phyloP scores from a whole-genome alignment of 2,888 invertebrate species.

The Hirudinaria manillensis region DNA sequence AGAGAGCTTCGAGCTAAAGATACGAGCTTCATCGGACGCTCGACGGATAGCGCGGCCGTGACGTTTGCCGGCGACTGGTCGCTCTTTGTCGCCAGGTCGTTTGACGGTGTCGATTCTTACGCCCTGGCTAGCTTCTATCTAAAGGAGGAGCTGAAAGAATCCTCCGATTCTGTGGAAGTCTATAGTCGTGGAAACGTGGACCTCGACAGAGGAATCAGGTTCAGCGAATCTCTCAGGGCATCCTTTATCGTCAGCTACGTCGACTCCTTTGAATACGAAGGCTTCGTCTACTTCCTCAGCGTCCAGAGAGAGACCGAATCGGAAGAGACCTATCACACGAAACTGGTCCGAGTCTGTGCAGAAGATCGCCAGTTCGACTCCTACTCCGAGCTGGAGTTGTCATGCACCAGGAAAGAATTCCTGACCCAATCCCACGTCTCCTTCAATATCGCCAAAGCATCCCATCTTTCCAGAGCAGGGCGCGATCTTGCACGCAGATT shows the following conservation, averaged over 20 bases:
- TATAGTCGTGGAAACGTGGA: not conserved
- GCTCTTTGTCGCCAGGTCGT: slow-evolving; percentile 41
- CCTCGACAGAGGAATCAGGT: slow-evolving; percentile 27
- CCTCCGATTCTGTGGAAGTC: not conserved
- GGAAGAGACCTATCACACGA: slow-evolving; percentile 39
- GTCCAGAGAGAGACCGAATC: slow-evolving; percentile 43
- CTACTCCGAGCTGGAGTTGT: slow-evolving; percentile 50
- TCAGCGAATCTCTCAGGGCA: slow-evolving; percentile 25
- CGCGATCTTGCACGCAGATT: slow-evolving; percentile 25
- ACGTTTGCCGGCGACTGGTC: not conserved
- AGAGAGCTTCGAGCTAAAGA: slow-evolving; percentile 23
- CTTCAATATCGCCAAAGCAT: slow-evolving; percentile 39
- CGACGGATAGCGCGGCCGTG: slow-evolving; percentile 20
- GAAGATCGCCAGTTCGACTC: slow-evolving; percentile 46
- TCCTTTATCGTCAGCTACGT: slow-evolving; percentile 44
- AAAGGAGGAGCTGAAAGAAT: not conserved
- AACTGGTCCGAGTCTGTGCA: slow-evolving; percentile 49
- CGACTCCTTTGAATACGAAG: slow-evolving; percentile 44
- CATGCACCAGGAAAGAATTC: slow-evolving; percentile 38
- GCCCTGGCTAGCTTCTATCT: slow-evolving; percentile 6
- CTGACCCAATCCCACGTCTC: slow-evolving; percentile 3
- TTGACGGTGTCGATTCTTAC: slow-evolving; percentile 35
- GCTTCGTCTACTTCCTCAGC: slow-evolving; percentile 47
- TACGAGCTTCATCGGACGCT: slow-evolving; percentile 29
- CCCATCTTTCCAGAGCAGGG: slow-evolving; percentile 35